phyloP scores from a whole-genome alignment of 1,140 invertebrate species.

The Lepidurus packardi region DNA sequence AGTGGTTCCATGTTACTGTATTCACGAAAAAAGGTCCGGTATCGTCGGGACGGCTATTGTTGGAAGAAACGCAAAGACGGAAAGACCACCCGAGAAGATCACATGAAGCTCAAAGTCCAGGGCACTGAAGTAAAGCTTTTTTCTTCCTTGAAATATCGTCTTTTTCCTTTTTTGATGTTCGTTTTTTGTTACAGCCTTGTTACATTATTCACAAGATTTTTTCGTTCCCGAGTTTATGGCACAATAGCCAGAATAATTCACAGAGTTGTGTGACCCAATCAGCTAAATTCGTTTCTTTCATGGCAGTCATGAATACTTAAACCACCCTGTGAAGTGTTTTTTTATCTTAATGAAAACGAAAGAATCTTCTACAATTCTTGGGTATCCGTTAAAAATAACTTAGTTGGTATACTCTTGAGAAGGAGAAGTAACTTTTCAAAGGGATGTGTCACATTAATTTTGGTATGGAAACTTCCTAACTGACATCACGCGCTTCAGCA shows the following conservation, averaged over 20 bases:
- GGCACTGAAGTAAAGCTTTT: constrained; percentile 71
- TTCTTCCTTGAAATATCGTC: not conserved
- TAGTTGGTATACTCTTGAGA: no score
- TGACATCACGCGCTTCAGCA: no score
- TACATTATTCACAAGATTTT: constrained; percentile 14
- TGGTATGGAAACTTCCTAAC: no score
- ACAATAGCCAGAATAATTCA: not conserved
- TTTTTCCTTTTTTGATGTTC: not conserved
- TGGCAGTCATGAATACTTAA: constrained; percentile 9
- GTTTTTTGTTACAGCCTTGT: not conserved
- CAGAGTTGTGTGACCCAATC: constrained; percentile 20
- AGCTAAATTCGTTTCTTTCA: not conserved
- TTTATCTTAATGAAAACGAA: no score
- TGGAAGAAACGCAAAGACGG: constrained; percentile 98
- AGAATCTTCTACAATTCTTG: no score
- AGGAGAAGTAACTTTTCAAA: no score
- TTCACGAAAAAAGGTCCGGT: constrained; percentile 90
- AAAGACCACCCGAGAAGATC: constrained; percentile 95
- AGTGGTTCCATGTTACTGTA: constrained; percentile 96
- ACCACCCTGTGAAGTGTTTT: not conserved
- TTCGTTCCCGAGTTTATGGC: not conserved
- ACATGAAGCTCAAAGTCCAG: constrained; percentile 98
- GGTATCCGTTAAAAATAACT: no score
- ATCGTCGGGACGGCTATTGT: constrained; percentile 93
- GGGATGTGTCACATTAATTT: no score